Conservation (phyloP, 2,888 invertebrate genomes). For the Pseudanteris insignis region DNA sequence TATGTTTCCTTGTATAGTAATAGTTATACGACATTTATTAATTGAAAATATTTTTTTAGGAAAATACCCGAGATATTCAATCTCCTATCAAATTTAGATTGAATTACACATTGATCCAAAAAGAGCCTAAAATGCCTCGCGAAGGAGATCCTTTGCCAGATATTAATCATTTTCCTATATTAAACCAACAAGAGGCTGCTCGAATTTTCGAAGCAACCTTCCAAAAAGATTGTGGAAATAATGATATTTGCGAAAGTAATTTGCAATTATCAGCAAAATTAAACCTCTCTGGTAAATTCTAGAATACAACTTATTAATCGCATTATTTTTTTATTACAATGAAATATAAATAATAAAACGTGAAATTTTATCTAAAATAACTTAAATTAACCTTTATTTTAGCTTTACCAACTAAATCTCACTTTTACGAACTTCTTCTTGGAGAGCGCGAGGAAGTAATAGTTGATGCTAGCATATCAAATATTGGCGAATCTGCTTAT, state of each 20-base stretch:
- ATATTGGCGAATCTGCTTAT: conserved; percentile 88
- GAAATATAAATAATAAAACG: neutral
- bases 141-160: conserved; percentile 72
- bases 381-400: conserved; percentile 63
- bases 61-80: conserved; percentile 87
- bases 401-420: conserved; percentile 62
- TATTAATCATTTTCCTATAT: conserved; percentile 83
- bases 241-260: conserved; percentile 88
- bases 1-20: too few species aligned
- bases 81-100: conserved; percentile 87
- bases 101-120: conserved; percentile 82
- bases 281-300: conserved; percentile 70
- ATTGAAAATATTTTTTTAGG: conserved; percentile 63
- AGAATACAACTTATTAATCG: too few species aligned
- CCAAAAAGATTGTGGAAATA: conserved; percentile 89
- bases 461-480: conserved; percentile 78
- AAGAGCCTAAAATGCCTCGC: conserved; percentile 70
- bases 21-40: too few species aligned
- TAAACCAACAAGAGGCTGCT: conserved; percentile 86
- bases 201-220: conserved; percentile 85
- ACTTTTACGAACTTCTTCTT: conserved; percentile 68
- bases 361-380: conserved; percentile 2
- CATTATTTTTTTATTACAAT: neutral
- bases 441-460: conserved; percentile 82
- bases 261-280: conserved; percentile 75